phyloP scores from a whole-genome alignment of 2,113 vertebrate genomes.

The Campylomormyrus tamandua region DNA sequence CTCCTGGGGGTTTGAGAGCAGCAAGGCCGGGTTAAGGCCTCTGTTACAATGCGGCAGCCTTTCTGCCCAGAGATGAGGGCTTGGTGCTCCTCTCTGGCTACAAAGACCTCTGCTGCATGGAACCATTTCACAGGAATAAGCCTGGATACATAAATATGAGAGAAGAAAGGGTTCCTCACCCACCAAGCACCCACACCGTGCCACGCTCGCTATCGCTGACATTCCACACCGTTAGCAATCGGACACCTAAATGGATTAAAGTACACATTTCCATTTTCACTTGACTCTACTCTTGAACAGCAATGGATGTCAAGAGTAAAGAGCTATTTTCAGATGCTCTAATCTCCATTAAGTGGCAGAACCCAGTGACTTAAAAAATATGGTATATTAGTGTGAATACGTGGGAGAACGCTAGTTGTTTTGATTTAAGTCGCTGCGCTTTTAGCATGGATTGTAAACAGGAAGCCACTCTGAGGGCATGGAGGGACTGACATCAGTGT shows the following conservation, averaged over 20 bases:
- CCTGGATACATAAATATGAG: slow-evolving; percentile 1
- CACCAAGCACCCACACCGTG: background rate
- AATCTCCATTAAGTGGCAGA: background rate
- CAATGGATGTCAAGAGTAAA: background rate
- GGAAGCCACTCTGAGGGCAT: background rate
- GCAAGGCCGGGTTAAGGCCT: background rate
- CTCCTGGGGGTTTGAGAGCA: background rate
- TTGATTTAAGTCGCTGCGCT: background rate
- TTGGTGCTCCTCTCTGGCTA: background rate
- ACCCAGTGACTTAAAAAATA: background rate
- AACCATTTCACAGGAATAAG: slow-evolving; percentile 4
- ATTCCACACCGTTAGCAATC: background rate
- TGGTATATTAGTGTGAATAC: background rate
- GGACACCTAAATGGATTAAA: background rate
- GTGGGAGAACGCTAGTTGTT: background rate
- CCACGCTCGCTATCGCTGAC: background rate
- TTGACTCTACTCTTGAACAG: background rate
- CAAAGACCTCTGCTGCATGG: background rate
- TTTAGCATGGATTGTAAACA: background rate
- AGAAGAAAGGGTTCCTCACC: background rate
- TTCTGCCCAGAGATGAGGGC: background rate
- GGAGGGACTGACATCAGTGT: background rate
- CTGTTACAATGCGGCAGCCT: background rate
- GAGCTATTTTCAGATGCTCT: background rate
- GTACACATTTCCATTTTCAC: background rate